phyloP scores from a whole-genome alignment of 2,797 vertebrate species.

The Darevskia mixta region DNA sequence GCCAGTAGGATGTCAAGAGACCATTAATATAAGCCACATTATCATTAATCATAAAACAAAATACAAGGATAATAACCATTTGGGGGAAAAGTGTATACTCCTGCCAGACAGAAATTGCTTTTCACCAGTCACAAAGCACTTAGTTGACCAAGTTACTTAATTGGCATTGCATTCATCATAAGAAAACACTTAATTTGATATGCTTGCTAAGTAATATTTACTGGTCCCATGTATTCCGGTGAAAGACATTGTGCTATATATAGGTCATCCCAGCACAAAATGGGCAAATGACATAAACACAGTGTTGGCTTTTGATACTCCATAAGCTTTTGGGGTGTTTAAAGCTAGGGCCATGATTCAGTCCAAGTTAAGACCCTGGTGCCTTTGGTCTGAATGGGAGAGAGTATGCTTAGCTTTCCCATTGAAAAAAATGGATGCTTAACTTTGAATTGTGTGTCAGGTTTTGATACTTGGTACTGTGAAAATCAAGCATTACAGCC shows the following conservation, averaged over 20 bases:
- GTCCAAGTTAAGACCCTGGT: too few species aligned
- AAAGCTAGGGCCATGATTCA: neutral
- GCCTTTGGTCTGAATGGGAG: neutral
- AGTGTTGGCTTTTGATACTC: neutral
- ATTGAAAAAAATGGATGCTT: neutral
- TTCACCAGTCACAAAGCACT: conserved; percentile 15
- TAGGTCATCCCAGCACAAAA: neutral
- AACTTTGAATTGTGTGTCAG: neutral
- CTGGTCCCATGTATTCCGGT: neutral
- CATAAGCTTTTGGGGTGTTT: neutral
- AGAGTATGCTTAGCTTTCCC: neutral
- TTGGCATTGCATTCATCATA: neutral
- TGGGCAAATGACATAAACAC: neutral
- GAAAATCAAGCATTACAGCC: too few species aligned
- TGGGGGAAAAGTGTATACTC: neutral
- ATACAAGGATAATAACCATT: conserved; percentile 9
- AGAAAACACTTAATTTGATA: neutral
- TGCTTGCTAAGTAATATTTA: conserved; percentile 12
- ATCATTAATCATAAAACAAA: conserved; percentile 34
- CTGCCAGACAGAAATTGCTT: conserved; percentile 10
- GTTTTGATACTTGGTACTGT: neutral
- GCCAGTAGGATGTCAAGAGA: conserved; percentile 2
- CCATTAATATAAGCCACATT: conserved; percentile 10
- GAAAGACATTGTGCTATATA: neutral
- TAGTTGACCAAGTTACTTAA: conserved; percentile 23